These are phyloP conservation scores for Colossoma macropomum DNA, from an alignment of 2,113 vertebrate species.

Conservation along the genomic window DNA sequence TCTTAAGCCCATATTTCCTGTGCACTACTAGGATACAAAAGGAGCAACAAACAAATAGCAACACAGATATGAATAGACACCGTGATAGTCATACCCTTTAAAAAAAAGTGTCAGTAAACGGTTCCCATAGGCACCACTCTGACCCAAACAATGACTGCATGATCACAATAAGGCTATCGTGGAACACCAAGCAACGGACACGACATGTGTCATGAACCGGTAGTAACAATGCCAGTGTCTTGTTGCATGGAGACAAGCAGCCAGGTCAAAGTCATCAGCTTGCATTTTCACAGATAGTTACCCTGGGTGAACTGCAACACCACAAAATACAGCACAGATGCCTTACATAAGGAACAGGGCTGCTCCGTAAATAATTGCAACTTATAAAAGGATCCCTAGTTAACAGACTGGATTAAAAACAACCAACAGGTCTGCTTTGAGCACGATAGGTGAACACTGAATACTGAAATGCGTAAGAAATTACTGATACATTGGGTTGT, in stretches of 20 bases:
- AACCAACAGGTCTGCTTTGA: not conserved
- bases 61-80: not conserved
- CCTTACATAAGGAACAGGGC: not conserved
- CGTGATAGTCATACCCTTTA: constrained; percentile 6
- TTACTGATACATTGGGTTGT: too few species aligned
- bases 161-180: constrained; percentile 13
- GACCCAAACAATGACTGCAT: constrained; percentile 23
- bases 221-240: constrained; percentile 2
- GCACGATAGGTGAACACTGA: not conserved
- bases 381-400: not conserved
- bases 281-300: constrained; percentile 7
- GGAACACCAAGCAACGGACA: constrained; percentile 7
- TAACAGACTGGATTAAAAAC: not conserved
- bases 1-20: not conserved
- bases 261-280: constrained; percentile 36
- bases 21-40: not conserved
- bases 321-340: constrained; percentile 21
- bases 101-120: constrained; percentile 2
- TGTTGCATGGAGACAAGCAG: constrained; percentile 26
- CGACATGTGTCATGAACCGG: not conserved
- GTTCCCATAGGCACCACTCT: constrained; percentile 38
- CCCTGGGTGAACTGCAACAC: constrained; percentile 16
- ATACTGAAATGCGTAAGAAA: not conserved
- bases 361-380: not conserved
- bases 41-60: not conserved